Conservation (phyloP, 2,888 invertebrate genomes). For the Pherbina coryleti region DNA sequence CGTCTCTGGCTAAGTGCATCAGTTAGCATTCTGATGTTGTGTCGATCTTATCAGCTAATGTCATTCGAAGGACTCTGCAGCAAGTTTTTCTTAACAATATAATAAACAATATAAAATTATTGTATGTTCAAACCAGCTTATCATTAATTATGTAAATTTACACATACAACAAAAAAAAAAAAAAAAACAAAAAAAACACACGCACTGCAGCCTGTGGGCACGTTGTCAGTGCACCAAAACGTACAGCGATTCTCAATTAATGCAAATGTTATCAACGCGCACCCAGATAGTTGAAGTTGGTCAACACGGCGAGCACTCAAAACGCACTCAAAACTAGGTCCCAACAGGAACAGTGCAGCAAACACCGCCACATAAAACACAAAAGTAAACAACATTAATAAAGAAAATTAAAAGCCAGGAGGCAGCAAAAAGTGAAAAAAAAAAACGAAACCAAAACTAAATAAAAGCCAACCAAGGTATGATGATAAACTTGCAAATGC, state of each 20-base stretch:
- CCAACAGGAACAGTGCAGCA: neutral
- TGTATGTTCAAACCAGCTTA: conserved; percentile 66
- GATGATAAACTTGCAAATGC: conserved; percentile 29
- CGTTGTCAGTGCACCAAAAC: conserved; percentile 37
- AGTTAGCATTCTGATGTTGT: neutral
- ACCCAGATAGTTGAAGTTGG: conserved; percentile 58
- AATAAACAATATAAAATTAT: conserved; percentile 64
- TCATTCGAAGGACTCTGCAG: conserved; percentile 45
- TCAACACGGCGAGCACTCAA: neutral
- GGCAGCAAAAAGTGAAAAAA: neutral
- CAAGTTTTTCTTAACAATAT: neutral
- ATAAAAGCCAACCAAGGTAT: conserved; percentile 49
- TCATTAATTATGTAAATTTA: conserved; percentile 69
- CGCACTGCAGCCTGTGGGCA: neutral
- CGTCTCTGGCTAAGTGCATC: neutral
- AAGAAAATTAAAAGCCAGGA: conserved; percentile 18
- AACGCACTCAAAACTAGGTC: neutral
- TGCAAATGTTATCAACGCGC: conserved; percentile 57
- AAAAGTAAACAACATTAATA: conserved; percentile 41
- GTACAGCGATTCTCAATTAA: conserved; percentile 68
- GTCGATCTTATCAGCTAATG: conserved; percentile 18
- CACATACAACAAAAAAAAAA: conserved; percentile 11
- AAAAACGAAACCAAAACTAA: conserved; percentile 49
- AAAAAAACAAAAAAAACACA: neutral
- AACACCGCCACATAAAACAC: conserved; percentile 37